A percentile compares a stretch with the other conserved stretches of the same genome.
Conservation (phyloP, 2,888 invertebrate genomes). For the Prosopocoilus inquinatus region DNA sequence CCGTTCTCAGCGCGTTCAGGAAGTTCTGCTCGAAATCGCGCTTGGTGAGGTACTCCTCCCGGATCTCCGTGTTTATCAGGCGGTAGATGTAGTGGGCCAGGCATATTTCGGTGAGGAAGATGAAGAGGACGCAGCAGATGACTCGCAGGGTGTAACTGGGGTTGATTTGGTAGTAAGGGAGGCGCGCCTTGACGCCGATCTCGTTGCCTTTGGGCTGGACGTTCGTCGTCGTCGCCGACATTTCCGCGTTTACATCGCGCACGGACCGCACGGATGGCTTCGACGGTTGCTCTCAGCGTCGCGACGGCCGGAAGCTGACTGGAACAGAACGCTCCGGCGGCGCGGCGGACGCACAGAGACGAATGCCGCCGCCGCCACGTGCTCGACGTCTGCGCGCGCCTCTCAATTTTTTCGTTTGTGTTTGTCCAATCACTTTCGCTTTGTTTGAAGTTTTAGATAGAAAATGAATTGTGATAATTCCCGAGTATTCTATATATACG, state of each 20-base stretch:
- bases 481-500: too few relatives aligned
- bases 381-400: too few relatives aligned
- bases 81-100: conserved; percentile 48
- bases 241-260: conserved; percentile 20
- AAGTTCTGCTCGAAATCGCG: conserved; percentile 40
- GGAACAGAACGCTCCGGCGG: not conserved
- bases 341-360: too few relatives aligned
- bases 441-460: too few relatives aligned
- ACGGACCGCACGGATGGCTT: not conserved
- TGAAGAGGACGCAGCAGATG: conserved; percentile 47
- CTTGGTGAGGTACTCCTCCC: conserved; percentile 43
- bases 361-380: too few relatives aligned
- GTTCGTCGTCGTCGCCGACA: conserved; percentile 25
- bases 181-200: conserved; percentile 11
- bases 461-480: too few relatives aligned
- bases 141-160: conserved; percentile 48
- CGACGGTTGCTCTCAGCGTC: not conserved
- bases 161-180: conserved; percentile 34
- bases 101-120: conserved; percentile 47
- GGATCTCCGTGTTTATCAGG: conserved; percentile 45
- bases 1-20: conserved; percentile 37
- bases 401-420: too few relatives aligned
- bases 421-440: too few relatives aligned
- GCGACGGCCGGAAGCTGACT: conserved; percentile 13
- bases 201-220: conserved; percentile 21